Evolutionary conservation across 2,797 vertebrate genomes (phyloP), one percentile per base, ranked within the genome.

Genomic region (Cynodonichthys magdalenae): DNA sequence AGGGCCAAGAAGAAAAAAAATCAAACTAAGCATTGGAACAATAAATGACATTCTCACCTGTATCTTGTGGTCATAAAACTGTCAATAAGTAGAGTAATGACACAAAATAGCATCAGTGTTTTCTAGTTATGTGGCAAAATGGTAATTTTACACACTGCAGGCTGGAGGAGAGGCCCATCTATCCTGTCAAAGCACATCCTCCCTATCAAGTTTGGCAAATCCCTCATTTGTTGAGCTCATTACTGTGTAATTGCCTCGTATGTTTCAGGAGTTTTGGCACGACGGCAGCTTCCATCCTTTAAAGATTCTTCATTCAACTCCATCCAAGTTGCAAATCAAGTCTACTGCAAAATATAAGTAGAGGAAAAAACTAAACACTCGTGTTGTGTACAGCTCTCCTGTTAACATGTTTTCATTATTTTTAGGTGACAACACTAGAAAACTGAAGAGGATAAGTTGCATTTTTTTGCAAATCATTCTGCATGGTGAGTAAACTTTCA

Each of bases 291-390:
- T 60, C 52, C 39, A 53, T 42, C 39, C 24, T 56, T 63, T 80
- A 60, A 72, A 51, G 66, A 61, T 70, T 61, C 51, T 36, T 71
- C 1, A 75, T 76, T 67, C 57, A 24, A 44, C 29, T 53, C 9
- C 18, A 36, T 71, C 55, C 69, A 72, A 59, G 31, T 58, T 62
- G 58, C 50, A 81, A 81, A 79, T 66, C 29, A 50, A 47, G 14
- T 46, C 42, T 46, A 45, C 7, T 52, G 36, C 39, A 50, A 50
- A 36, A 36, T 3, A 36, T 36, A 36, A 11, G 10, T 3, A 36
- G 10, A 36, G 9, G 9, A 36, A 36, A 36, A 10, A 36, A 36
- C 9, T 12, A 36, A 36, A 36, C 9, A 9, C 11, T 10, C 3
- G 10, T 36, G 34, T 11, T 36, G 34, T 36, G 34, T 9, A 36